These are phyloP conservation scores for Bellardia bayeri DNA, from an alignment of 2,888 invertebrate species.

Conservation along the genomic window DNA sequence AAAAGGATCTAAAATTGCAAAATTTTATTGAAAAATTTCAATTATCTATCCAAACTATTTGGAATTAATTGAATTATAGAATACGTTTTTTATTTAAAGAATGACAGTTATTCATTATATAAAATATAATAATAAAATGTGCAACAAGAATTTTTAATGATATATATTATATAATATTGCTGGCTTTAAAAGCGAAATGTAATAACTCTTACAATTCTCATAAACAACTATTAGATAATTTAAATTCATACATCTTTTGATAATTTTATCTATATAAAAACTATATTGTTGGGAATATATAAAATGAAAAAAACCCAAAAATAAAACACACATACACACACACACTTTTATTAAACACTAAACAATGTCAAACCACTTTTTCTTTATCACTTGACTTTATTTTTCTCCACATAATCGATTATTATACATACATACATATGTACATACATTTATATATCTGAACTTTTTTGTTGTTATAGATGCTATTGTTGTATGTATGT, in stretches of 20 bases:
- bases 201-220: background rate
- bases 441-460: background rate
- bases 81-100: too few relatives aligned
- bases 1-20: too few relatives aligned
- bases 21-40: too few relatives aligned
- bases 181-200: too few relatives aligned
- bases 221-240: conserved; percentile 40
- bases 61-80: too few relatives aligned
- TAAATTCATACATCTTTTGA: conserved; percentile 43
- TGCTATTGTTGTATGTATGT: conserved; percentile 33
- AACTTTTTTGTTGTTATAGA: conserved; percentile 37
- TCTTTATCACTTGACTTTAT: conserved; percentile 67
- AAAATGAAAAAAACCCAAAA: background rate
- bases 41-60: too few relatives aligned
- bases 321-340: background rate
- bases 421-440: conserved; percentile 28
- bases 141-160: too few relatives aligned
- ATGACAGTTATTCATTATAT: too few relatives aligned
- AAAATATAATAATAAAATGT: too few relatives aligned
- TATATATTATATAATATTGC: too few relatives aligned
- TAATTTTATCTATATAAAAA: conserved; percentile 22
- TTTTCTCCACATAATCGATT: conserved; percentile 64
- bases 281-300: background rate
- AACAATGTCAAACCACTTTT: conserved; percentile 69
- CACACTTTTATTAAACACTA: conserved; percentile 43